phyloP scores from a whole-genome alignment of 2,113 vertebrate genomes.

The Albula glossodonta region DNA sequence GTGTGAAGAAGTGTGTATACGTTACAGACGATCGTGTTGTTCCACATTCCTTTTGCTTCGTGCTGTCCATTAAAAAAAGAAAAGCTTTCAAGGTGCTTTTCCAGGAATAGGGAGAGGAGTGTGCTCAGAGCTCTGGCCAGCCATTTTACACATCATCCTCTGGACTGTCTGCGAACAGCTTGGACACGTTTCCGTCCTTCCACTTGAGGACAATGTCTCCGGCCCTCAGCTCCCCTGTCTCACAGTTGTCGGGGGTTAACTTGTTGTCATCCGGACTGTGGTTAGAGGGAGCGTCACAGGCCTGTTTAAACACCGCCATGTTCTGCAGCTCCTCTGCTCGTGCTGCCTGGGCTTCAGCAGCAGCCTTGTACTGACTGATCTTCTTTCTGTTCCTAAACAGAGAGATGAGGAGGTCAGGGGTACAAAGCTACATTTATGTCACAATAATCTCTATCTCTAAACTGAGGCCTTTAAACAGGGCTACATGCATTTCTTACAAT shows the following conservation, averaged over 20 bases:
- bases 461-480: neutral
- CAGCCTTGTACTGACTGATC: conserved; percentile 44
- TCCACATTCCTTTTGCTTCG: neutral
- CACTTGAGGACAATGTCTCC: conserved; percentile 68
- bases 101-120: neutral
- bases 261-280: conserved; percentile 29
- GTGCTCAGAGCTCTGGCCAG: conserved; percentile 1
- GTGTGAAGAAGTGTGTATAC: neutral
- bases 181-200: conserved; percentile 69
- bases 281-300: neutral
- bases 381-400: conserved; percentile 74
- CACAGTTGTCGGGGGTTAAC: conserved; percentile 14
- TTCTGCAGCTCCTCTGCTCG: conserved; percentile 43
- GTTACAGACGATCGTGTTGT: neutral
- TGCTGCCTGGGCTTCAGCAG: neutral
- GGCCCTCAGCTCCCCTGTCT: conserved; percentile 23
- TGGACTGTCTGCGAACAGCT: conserved; percentile 53
- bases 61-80: neutral
- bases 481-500: neutral
- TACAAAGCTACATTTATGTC: neutral
- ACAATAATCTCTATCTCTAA: neutral
- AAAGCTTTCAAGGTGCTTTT: neutral
- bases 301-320: conserved; percentile 44
- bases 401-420: neutral
- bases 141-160: conserved; percentile 47